A percentile compares a stretch with the other conserved stretches of the same genome.
Conservation (phyloP, 2,797 vertebrate genomes). For the Hyperoplus immaculatus region DNA sequence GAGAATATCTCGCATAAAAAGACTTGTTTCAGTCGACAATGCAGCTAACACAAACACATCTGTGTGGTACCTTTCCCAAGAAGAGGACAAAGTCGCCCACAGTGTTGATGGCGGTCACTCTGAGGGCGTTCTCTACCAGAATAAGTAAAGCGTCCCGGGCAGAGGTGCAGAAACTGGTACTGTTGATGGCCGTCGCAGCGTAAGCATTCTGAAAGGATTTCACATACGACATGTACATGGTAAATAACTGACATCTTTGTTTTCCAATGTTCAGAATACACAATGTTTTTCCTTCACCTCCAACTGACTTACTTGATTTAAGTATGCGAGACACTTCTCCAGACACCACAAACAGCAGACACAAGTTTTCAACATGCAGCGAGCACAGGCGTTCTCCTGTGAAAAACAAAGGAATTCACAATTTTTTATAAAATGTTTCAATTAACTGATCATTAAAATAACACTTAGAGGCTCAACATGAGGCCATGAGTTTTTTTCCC, state of each 20-base stretch:
- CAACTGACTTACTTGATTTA: conserved; percentile 91
- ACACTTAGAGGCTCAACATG: not conserved
- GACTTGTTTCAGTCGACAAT: not conserved
- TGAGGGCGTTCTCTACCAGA: conserved; percentile 94
- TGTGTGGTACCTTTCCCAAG: conserved; percentile 91
- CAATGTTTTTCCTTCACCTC: not conserved
- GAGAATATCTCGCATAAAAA: not conserved
- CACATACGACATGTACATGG: not conserved
- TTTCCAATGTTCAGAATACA: not conserved
- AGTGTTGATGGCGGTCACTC: conserved; percentile 96
- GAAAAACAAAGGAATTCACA: not conserved
- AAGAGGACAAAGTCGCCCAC: conserved; percentile 98
- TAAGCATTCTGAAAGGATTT: conserved; percentile 91
- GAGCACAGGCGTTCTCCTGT: conserved; percentile 96
- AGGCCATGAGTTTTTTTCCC: not conserved
- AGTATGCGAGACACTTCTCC: conserved; percentile 96
- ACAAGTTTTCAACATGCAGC: conserved; percentile 96
- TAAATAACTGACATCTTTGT: not conserved
- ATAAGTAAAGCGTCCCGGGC: conserved; percentile 95
- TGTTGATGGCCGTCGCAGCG: conserved; percentile 98
- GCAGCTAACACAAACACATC: not conserved
- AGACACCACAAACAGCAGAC: conserved; percentile 99
- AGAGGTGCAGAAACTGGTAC: conserved; percentile 97
- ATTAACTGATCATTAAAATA: not conserved
- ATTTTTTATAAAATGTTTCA: not conserved